phyloP scores from a whole-genome alignment of 2,113 vertebrate genomes.

The Microcebus griseorufus region DNA sequence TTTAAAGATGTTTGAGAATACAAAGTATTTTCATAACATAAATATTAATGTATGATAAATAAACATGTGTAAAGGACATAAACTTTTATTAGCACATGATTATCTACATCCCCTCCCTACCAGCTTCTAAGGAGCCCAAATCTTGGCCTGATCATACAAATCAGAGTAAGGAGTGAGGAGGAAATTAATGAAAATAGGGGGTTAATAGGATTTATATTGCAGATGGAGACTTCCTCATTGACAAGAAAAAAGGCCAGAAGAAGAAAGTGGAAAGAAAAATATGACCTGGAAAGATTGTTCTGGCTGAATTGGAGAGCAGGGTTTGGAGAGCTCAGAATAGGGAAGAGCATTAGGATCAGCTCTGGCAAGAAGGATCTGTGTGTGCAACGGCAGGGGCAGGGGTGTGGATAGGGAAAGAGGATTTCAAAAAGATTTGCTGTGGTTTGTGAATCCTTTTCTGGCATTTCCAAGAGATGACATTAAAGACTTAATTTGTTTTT shows the following conservation, averaged over 20 bases:
- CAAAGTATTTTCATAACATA: neutral
- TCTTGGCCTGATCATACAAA: neutral
- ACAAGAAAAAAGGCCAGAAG: neutral
- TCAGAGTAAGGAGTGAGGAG: neutral
- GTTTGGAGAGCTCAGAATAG: neutral
- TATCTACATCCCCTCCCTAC: neutral
- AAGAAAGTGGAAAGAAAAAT: neutral
- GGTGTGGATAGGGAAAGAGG: neutral
- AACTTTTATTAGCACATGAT: neutral
- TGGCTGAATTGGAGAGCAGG: neutral
- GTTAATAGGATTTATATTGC: conserved; percentile 16
- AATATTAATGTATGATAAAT: neutral
- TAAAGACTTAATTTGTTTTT: conserved; percentile 64
- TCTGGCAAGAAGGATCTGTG: neutral
- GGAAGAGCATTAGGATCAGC: neutral
- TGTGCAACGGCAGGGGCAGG: accelerated
- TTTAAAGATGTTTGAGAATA: conserved; percentile 10
- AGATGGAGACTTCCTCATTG: conserved; percentile 1
- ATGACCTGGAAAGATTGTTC: neutral
- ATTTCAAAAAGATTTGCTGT: conserved; percentile 53
- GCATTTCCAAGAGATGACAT: neutral
- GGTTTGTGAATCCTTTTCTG: neutral
- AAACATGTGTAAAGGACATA: neutral
- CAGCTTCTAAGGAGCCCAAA: neutral
- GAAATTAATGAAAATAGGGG: conserved; percentile 20